Evolutionary conservation across 2,113 vertebrate species (phyloP), one percentile per base, ranked within the genome.

Genomic region (Lichenostomus cassidix): DNA sequence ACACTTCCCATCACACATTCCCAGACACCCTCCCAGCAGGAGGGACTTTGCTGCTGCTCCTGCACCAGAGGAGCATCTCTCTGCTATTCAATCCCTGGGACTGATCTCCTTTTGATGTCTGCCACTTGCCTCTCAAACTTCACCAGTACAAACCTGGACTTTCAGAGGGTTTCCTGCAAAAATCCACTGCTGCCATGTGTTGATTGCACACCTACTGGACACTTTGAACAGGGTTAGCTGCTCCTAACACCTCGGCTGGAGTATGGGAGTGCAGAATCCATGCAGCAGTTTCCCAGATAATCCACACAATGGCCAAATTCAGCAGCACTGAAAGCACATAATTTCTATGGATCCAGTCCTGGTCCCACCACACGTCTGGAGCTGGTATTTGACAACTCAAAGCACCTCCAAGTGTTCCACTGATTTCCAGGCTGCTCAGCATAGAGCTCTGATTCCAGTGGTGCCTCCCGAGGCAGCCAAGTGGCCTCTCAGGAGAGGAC

Each of bases 121-220:
- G 10, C 15, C 27, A 22, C 62, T 73, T 14, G 10, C 8, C 10
- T 37, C 13, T 27, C 12, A 9, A 63, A 47, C 8, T 28, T 83
- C 55, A 65, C 24, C 24, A 22, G 52, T 37, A 7, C 15, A 22
- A 83, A 41, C 6, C 13, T 31, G 0, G 0, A 19, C 27, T 87
- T 70, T 7, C 39, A n/a, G 50, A 80, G 14, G 7, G 5, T 47
- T 63, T 69, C 44, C 58, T 69, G 44, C 13, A 55, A 28, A 83
- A 84, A 20, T 6, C 37, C 24, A 25, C 19, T 7, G 35, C 75
- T 81, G 56, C 70, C 60, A 18, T 0, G 25, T 9, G 35, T 7
- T 64, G 44, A 8, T 28, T 50, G 60, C 47, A 41, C 31, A 44
- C 3, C 13, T 27, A 10, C 18, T 44, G 7, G 15, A 29, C 28